Percentiles rank a stretch among this genome's conserved stretches.
These are phyloP conservation scores for Epirrhoe tristata DNA, from an alignment of 2,888 invertebrate species.

Conservation along the genomic window DNA sequence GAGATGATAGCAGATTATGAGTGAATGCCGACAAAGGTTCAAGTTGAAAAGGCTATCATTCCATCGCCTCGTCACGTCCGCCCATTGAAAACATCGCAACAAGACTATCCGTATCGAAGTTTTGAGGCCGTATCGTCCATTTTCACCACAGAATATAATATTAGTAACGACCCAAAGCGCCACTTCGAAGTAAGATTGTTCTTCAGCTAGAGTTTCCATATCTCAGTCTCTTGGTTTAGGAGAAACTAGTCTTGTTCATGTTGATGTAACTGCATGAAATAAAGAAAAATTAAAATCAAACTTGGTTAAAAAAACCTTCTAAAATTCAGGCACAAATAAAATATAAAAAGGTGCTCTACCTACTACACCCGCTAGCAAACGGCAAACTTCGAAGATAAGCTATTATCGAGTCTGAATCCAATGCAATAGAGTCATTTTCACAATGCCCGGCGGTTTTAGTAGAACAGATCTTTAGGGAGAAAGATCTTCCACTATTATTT, in stretches of 20 bases:
- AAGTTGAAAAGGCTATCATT: background rate
- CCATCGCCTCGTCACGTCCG: background rate
- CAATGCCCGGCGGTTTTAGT: conserved; percentile 14
- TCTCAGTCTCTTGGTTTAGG: too few relatives aligned
- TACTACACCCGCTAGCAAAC: background rate
- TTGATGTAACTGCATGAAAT: too few relatives aligned
- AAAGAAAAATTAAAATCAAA: too few relatives aligned
- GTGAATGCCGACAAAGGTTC: background rate
- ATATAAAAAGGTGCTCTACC: too few relatives aligned
- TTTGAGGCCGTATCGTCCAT: conserved; percentile 4
- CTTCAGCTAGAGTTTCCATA: too few relatives aligned
- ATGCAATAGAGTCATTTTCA: background rate
- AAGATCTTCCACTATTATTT: conserved; percentile 45
- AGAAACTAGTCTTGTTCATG: too few relatives aligned
- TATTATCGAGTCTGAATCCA: background rate
- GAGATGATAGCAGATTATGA: background rate
- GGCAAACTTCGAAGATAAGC: background rate
- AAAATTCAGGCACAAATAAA: too few relatives aligned
- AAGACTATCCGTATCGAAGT: conserved; percentile 21
- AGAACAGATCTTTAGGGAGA: conserved; percentile 16
- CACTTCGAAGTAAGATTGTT: background rate
- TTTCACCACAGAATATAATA: background rate
- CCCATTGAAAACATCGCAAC: conserved; percentile 1
- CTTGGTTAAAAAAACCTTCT: too few relatives aligned
- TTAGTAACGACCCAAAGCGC: background rate